Conservation (phyloP, 2,113 vertebrate species). For the Phocoena sinus region DNA sequence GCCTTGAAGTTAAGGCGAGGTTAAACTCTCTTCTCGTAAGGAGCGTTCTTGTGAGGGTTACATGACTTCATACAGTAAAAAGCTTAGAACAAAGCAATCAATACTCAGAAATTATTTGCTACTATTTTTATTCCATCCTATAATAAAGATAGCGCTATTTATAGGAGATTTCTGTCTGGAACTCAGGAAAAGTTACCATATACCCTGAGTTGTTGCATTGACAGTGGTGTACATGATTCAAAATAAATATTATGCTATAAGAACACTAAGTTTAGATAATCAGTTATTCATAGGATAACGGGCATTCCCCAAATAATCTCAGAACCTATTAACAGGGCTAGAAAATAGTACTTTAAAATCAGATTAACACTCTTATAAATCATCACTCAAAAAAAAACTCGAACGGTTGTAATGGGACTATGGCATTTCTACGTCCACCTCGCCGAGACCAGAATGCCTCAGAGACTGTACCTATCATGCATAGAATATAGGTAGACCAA, state of each 20-base stretch:
- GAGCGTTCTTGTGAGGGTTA: background rate
- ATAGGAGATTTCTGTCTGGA: background rate
- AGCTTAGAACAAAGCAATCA: background rate
- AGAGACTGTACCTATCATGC: background rate
- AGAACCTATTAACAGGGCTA: background rate
- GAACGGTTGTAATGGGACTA: background rate
- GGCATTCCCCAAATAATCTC: background rate
- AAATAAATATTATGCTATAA: background rate
- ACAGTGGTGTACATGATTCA: background rate
- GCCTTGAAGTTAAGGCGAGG: background rate
- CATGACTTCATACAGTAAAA: background rate
- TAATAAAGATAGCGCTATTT: background rate
- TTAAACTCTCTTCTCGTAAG: too few relatives aligned
- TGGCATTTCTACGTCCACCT: background rate
- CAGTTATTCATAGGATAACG: background rate
- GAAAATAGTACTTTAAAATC: background rate
- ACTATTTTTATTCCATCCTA: background rate
- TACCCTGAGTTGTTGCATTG: background rate
- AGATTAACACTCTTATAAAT: background rate
- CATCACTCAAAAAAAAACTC: background rate
- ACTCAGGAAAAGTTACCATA: background rate
- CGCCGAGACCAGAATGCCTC: background rate
- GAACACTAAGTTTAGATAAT: background rate
- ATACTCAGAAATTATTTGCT: background rate
- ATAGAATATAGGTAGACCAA: background rate